Evolutionary conservation across 2,113 vertebrate species (phyloP), one percentile per base, ranked within the genome.

Genomic region (Morone saxatilis): DNA sequence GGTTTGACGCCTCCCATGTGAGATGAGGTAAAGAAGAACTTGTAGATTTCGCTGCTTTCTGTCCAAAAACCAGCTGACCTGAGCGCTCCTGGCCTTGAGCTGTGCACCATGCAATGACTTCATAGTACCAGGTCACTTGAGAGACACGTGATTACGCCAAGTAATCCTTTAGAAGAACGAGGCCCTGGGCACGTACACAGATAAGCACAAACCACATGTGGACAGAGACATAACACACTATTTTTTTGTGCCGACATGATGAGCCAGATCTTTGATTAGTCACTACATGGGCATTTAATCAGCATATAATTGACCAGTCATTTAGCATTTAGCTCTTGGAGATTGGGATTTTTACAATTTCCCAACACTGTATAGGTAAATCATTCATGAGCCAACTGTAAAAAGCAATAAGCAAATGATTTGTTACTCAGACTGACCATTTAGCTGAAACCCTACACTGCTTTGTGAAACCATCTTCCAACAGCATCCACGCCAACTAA

Each of bases 171-270:
- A 57, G 59, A 19, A 43, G 66, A 69, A 87, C 61, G 45, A 75
- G 89, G 75, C 41, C 65, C 4, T 0, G 0, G 36, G 72, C 92
- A 92, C 90, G 89, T 91, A 93, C 82, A 43, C 81, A 88, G 87
- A 85, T 89, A 74, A 88, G 86, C 60, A 0, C n/a, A n/a, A 57
- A 62, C 65, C 57, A 69, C 76, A 77, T 53, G 62, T 47, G 41
- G 78, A 76, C 31, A 22, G 25, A 20, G 22, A 31, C 20, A 25
- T 1, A 41, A 53, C 45, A 10, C 36, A 25, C 1, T 25, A 25
- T 25, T 63, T 45, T 36, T 56, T 2, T 51, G 19, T 36, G 7
- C 16, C 45, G 50, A 57, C 41, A 67, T 0, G 8, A 71, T 36
- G 1, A 16, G 13, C 9, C 1, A 9, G 17, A 41, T 31, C 8